phyloP scores from a whole-genome alignment of 1,140 invertebrate species.

The Lordiphosa collinella region DNA sequence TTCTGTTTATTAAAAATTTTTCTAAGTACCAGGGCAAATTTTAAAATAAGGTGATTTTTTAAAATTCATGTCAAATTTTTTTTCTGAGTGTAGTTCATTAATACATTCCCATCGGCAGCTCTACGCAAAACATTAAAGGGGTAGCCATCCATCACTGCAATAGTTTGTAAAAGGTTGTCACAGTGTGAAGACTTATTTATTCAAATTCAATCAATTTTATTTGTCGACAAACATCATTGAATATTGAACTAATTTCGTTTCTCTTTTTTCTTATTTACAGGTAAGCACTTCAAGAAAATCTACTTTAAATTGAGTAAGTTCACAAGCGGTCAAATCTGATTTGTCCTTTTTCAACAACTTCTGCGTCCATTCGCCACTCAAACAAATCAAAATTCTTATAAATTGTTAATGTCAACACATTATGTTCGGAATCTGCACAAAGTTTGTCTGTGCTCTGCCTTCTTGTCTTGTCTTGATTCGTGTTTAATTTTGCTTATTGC shows the following conservation, averaged over 20 bases:
- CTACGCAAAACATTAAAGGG: too few relatives aligned
- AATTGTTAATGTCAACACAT: conserved; percentile 60
- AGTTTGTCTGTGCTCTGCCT: conserved; percentile 1
- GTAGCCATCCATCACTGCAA: too few relatives aligned
- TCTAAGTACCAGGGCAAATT: too few relatives aligned
- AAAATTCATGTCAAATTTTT: too few relatives aligned
- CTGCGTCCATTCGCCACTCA: not conserved
- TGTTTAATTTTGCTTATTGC: conserved; percentile 74
- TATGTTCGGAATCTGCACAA: conserved; percentile 4
- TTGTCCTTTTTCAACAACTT: conserved; percentile 16
- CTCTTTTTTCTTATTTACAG: conserved; percentile 30
- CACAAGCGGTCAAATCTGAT: not conserved
- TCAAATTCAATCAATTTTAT: too few relatives aligned
- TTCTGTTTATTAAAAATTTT: too few relatives aligned
- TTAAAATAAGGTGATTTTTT: too few relatives aligned
- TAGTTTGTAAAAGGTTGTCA: too few relatives aligned
- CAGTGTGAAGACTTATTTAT: too few relatives aligned
- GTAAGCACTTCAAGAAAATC: conserved; percentile 28
- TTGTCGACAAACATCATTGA: not conserved
- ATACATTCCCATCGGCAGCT: too few relatives aligned
- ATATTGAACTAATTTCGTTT: conserved; percentile 27
- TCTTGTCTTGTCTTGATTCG: conserved; percentile 47
- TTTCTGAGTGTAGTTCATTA: too few relatives aligned
- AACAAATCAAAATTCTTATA: conserved; percentile 41
- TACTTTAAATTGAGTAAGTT: conserved; percentile 11